A percentile compares a stretch with the other conserved stretches of the same genome.
phyloP scores from a whole-genome alignment of 2,888 invertebrate genomes.

The Entomobrya proxima region DNA sequence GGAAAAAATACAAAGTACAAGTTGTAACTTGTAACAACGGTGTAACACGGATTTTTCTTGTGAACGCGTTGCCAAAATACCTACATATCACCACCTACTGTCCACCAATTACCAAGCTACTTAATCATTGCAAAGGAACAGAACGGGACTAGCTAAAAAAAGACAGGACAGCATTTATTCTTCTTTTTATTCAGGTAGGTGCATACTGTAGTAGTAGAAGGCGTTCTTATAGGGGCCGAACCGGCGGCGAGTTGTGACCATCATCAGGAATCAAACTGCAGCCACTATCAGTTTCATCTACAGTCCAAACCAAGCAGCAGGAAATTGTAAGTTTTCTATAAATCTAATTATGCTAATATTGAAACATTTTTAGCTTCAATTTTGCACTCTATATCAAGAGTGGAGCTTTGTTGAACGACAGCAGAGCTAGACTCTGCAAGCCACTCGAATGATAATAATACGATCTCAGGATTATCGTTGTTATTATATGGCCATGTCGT shows the following conservation, averaged over 20 bases:
- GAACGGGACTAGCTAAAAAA: too few species aligned
- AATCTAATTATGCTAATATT: slow-evolving; percentile 36
- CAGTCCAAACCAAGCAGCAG: slow-evolving; percentile 35
- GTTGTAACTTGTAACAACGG: slow-evolving; percentile 27
- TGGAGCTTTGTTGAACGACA: neutral
- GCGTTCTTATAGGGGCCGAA: too few species aligned
- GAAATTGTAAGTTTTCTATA: slow-evolving; percentile 62
- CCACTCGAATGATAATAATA: too few species aligned
- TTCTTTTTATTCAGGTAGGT: too few species aligned
- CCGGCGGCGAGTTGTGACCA: too few species aligned
- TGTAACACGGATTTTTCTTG: slow-evolving; percentile 35
- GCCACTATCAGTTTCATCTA: neutral
- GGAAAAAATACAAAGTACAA: slow-evolving; percentile 23
- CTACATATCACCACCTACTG: neutral
- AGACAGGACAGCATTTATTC: too few species aligned
- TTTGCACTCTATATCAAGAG: neutral
- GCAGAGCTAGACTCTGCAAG: neutral
- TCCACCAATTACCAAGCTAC: neutral
- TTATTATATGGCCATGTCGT: too few species aligned
- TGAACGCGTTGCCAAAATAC: neutral
- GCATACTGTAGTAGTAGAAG: too few species aligned
- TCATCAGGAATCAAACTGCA: neutral
- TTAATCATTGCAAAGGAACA: too few species aligned
- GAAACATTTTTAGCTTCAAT: neutral
- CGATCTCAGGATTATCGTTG: too few species aligned